These are phyloP conservation scores for Silurus asotus DNA, from an alignment of 2,113 vertebrate genomes.

Conservation along the genomic window DNA sequence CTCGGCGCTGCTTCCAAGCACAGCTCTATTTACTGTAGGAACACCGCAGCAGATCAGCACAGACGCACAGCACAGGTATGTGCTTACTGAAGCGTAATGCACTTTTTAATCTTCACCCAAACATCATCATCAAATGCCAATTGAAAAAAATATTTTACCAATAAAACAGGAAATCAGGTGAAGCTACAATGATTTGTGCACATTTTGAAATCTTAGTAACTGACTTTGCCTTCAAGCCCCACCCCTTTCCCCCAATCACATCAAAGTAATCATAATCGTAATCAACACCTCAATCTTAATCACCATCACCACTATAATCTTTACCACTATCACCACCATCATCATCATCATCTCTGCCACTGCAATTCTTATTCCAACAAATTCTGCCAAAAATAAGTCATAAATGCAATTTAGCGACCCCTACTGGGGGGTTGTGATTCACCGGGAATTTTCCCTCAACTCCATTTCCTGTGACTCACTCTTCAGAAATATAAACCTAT, in stretches of 20 bases:
- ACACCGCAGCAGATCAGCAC: conserved; percentile 17
- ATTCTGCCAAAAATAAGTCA: too few relatives aligned
- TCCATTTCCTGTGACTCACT: too few relatives aligned
- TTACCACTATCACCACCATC: too few relatives aligned
- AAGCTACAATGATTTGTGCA: background rate
- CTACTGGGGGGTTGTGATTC: too few relatives aligned
- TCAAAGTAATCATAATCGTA: too few relatives aligned
- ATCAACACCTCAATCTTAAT: too few relatives aligned
- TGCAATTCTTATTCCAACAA: too few relatives aligned
- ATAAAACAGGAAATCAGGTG: background rate
- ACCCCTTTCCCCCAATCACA: background rate
- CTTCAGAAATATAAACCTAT: too few relatives aligned
- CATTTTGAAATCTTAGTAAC: background rate
- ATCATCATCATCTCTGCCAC: too few relatives aligned
- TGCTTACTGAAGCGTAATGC: background rate
- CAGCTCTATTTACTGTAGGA: conserved; percentile 48
- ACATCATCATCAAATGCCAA: background rate
- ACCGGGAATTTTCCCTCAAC: too few relatives aligned
- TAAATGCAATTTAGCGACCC: too few relatives aligned
- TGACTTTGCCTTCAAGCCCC: background rate
- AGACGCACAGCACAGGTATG: conserved; percentile 52
- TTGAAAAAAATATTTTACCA: background rate
- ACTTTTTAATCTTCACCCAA: background rate
- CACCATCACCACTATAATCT: too few relatives aligned
- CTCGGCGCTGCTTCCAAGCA: background rate